Conservation (phyloP, 2,888 invertebrate species). For the Nyleta sp. region DNA sequence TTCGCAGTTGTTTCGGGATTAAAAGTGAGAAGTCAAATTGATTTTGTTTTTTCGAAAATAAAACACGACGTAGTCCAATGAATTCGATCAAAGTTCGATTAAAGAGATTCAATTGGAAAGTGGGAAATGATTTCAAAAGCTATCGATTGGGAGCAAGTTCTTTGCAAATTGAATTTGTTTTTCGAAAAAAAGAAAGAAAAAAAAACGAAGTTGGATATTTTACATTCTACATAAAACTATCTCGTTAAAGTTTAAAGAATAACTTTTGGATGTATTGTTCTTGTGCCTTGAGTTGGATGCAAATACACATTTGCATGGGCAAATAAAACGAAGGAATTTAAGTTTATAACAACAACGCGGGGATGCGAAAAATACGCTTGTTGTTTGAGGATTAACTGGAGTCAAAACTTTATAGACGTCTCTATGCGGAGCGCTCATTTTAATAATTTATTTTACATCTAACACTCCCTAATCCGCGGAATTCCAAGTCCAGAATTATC, state of each 20-base stretch:
- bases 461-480: conserved; percentile 1
- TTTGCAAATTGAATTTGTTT: no score
- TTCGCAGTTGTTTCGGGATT: no score
- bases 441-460: conserved; percentile 12
- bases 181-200: no score
- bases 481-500: neutral
- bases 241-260: neutral
- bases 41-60: no score
- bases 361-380: neutral
- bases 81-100: no score
- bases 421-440: conserved; percentile 2
- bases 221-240: neutral
- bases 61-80: no score
- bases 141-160: no score
- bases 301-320: conserved; percentile 10
- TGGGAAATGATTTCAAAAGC: no score
- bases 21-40: no score
- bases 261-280: conserved; percentile 2
- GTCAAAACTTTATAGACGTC: conserved; percentile 10
- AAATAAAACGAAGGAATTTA: conserved; percentile 12
- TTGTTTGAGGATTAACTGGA: conserved; percentile 12
- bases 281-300: neutral
- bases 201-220: neutral
- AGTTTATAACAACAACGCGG: neutral
- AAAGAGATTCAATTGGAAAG: no score